Evolutionary conservation across 2,888 invertebrate genomes (phyloP), one percentile per base, ranked within the genome.

Genomic region (Drosophila hamatofila): DNA sequence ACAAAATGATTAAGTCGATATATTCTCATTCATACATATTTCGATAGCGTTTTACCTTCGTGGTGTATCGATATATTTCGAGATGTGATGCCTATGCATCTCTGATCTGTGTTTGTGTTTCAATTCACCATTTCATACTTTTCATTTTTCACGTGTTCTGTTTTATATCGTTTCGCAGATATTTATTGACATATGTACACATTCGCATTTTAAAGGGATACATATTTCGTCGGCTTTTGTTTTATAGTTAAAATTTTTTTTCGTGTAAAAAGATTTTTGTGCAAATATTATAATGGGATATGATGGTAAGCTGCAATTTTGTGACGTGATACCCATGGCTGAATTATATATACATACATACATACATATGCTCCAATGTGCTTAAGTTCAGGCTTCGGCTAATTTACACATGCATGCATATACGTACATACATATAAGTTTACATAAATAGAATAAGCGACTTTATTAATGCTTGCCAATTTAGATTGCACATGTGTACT

Each of bases 191-290:
- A 75, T 72, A n/a, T n/a, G n/a, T n/a, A 80, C 70, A 71, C 76
- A 83, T 75, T 70, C 69, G 78, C 71, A 76, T 76, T 71, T 63
- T 74, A 67, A 56, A 60, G 77, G 77, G 69, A 83, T 83, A 83
- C 84, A 83, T 78, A 75, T 84, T 87, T 84, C 60, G 69, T 84
- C 68, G 78, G 78, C 80, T 71, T 83, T 65, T 64, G 61, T 65
- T 75, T 70, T 63, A 75, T 67, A 73, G 59, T 63, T 57, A 69
- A 59, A 67, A 61, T 42, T 33, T 76, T 80, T 62, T 70, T 66
- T 59, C 51, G 75, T 78, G 75, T 67, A 59, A 64, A 61, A 58
- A 37, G 51, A 48, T 60, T 66, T 63, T 76, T 66, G 52, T 33
- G 35, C 54, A 72, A 70, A 60, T 51, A 56, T 57, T 25, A 70